Base-by-base conservation (phyloP, 1,140 invertebrate genomes). In the Heliconius melpomene region DNA sequence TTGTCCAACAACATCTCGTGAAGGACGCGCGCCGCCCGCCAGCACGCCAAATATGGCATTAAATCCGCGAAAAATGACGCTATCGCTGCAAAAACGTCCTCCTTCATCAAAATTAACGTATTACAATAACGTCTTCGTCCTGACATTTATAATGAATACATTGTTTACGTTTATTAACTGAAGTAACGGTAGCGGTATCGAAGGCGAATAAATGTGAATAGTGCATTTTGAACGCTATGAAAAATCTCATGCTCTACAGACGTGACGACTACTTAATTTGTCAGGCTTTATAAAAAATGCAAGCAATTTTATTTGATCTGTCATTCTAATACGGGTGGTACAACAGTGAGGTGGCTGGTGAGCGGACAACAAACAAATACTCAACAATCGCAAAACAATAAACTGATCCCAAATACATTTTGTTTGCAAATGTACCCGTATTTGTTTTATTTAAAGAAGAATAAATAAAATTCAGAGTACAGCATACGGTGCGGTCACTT, bases 1-100 rank as follows among this genome's bases (percentile, higher is more conserved):
- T 96, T 96, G 74, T 91, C 87, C 89, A 99, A 95, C 93, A 99
- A 96, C 79, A 95, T 88, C 83, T 95, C 91, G 95, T 99, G 98
- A 86, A 99, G 95, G 66, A 95, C 93, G 82, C 94, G 95, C 79
- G 97, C 96, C 36, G 98, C 98, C 77, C 95, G 90, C 95, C 97
- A 96, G 88, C 96, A 96, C 86, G 96, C 97, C 94, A 97, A 92
- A 85, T 95, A 96, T 78, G 96, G 96, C 87, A 95, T 95, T 94
- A 97, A 96, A 94, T 97, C 96, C 91, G 95, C 95, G 88, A 96
- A 95, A 95, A 96, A 95, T 91, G 96, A 96, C 88, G 95, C 88
- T 85, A 97, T 84, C 86, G 96, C 97, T 97, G 96, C 77, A 95
- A 94, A 86, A 92, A 93, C 86, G 84, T 79, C 85, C 85, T 85